Percentiles rank a stretch among this genome's conserved stretches.
Conservation (phyloP, 1,140 invertebrate species). For the Epicauta chinensis region DNA sequence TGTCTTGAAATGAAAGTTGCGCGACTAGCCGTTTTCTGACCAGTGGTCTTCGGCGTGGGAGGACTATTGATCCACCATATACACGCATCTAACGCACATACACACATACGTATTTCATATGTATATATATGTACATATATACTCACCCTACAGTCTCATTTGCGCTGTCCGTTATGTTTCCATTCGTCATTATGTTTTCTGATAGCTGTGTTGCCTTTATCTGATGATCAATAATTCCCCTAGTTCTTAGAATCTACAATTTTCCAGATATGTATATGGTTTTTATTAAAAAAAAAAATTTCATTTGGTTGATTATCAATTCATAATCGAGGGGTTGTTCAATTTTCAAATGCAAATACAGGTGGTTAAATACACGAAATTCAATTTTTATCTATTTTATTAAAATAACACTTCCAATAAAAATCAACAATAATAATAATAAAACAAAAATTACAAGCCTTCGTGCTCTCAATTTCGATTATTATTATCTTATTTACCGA, state of each 20-base stretch:
- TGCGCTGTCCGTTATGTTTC: constrained; percentile 38
- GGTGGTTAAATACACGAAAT: constrained; percentile 27
- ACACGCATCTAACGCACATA: constrained; percentile 33
- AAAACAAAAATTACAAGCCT: constrained; percentile 10
- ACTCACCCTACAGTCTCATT: constrained; percentile 30
- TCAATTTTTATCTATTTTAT: constrained; percentile 32
- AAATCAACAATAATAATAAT: constrained; percentile 30
- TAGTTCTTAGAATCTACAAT: constrained; percentile 31
- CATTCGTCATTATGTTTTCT: constrained; percentile 42
- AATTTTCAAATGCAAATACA: constrained; percentile 36
- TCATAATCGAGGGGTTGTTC: no score
- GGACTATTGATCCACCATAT: constrained; percentile 40
- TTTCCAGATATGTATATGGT: constrained; percentile 19
- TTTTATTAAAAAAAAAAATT: constrained; percentile 30
- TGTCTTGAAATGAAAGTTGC: constrained; percentile 41
- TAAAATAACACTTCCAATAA: constrained; percentile 33
- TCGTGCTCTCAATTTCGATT: constrained; percentile 25
- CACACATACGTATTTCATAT: constrained; percentile 17
- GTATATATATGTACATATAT: neutral
- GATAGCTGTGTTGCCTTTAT: constrained; percentile 37
- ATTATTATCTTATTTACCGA: constrained; percentile 29
- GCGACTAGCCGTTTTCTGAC: constrained; percentile 41
- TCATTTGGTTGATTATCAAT: neutral
- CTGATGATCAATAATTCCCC: constrained; percentile 40
- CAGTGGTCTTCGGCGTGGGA: constrained; percentile 41